phyloP scores from a whole-genome alignment of 2,888 invertebrate species.

The Nomada fucata region DNA sequence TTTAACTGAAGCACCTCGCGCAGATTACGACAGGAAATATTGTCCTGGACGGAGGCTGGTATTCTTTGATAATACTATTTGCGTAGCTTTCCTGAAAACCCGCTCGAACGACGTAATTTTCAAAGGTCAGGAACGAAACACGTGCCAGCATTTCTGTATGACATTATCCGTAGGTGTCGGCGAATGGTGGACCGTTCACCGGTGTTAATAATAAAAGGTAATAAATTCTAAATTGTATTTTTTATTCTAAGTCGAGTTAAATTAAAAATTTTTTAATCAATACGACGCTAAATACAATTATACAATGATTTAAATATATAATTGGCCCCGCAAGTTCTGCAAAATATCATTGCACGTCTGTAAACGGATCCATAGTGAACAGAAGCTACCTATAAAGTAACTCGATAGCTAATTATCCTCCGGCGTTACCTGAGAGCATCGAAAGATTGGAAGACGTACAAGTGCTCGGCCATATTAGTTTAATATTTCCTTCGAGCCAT shows the following conservation, averaged over 20 bases:
- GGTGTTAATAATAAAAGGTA: no score
- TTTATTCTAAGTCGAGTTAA: no score
- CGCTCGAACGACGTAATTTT: constrained; percentile 34
- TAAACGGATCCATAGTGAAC: constrained; percentile 72
- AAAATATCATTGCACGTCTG: constrained; percentile 76
- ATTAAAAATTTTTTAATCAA: no score
- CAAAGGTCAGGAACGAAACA: constrained; percentile 29
- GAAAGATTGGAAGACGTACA: constrained; percentile 69
- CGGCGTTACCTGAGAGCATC: constrained; percentile 67
- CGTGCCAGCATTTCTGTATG: neutral
- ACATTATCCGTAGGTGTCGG: constrained; percentile 4
- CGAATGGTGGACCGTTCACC: neutral
- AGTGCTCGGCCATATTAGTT: constrained; percentile 69
- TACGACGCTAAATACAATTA: no score
- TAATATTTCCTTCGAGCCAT: constrained; percentile 63
- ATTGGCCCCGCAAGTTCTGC: no score
- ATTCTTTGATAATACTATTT: constrained; percentile 57
- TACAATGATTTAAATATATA: no score
- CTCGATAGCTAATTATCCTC: constrained; percentile 78
- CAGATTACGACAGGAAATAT: constrained; percentile 79
- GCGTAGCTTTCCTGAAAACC: constrained; percentile 42
- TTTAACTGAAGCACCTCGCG: constrained; percentile 81
- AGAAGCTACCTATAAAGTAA: constrained; percentile 71
- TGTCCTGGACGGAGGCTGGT: constrained; percentile 55
- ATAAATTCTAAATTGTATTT: no score